Percentiles rank a stretch among this genome's conserved stretches.
phyloP scores from a whole-genome alignment of 2,113 vertebrate species.

The Pseudonaja textilis region DNA sequence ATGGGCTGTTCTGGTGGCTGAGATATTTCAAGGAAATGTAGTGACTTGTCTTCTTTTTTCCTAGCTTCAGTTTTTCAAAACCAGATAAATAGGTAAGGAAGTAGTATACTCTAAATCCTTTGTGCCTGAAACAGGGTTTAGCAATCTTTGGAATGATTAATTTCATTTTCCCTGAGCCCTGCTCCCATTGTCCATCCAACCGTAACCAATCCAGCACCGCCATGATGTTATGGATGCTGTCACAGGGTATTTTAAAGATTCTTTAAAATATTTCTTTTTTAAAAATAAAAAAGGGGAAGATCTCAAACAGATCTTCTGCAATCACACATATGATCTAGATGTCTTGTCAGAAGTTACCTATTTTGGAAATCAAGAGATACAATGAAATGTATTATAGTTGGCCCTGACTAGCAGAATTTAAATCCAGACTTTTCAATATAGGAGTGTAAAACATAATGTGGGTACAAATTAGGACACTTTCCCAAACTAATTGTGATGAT shows the following conservation, averaged over 20 bases:
- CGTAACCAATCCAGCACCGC: too few species aligned
- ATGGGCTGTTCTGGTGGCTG: too few species aligned
- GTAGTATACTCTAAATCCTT: not conserved
- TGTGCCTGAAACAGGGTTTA: not conserved
- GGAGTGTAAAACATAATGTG: not conserved
- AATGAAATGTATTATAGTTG: not conserved
- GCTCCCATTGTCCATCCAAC: too few species aligned
- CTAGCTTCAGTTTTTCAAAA: not conserved
- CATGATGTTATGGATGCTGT: not conserved
- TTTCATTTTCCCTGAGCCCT: too few species aligned
- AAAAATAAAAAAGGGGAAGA: not conserved
- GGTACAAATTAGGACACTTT: not conserved
- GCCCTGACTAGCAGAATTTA: not conserved
- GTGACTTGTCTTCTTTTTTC: not conserved
- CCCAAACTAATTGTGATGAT: not conserved
- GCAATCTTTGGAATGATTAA: not conserved
- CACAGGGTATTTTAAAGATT: not conserved
- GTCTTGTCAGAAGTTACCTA: not conserved
- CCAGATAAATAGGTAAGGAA: not conserved
- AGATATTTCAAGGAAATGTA: not conserved
- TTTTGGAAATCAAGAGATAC: not conserved
- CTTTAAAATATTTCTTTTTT: not conserved
- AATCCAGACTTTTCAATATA: not conserved
- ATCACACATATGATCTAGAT: not conserved
- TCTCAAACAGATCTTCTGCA: not conserved